phyloP scores from a whole-genome alignment of 2,888 invertebrate genomes.

The Dysmachus trigonus region DNA sequence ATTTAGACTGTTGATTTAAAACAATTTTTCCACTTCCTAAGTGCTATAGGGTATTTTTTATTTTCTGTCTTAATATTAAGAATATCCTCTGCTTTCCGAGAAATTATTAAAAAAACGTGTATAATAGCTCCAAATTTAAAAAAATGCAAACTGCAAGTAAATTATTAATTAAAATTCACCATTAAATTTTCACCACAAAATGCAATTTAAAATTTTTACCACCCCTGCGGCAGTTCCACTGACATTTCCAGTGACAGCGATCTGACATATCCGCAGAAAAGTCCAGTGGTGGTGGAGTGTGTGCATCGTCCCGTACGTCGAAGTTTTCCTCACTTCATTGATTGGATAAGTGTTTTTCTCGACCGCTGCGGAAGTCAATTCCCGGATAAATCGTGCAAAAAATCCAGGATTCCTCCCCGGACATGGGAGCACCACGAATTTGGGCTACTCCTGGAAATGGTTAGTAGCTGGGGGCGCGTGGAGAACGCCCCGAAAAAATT shows the following conservation, averaged over 20 bases:
- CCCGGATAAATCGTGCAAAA: not conserved
- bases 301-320: not conserved
- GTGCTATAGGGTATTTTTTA: too few relatives aligned
- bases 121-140: too few relatives aligned
- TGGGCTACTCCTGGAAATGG: not conserved
- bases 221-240: not conserved
- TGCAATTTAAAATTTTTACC: not conserved
- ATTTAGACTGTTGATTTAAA: too few relatives aligned
- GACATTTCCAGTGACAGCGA: not conserved
- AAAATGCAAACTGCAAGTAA: not conserved
- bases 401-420: not conserved
- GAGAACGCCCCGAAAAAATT: not conserved
- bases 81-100: too few relatives aligned
- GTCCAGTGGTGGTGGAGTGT: not conserved
- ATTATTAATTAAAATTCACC: not conserved
- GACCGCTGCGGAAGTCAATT: not conserved
- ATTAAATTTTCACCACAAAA: not conserved
- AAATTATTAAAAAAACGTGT: too few relatives aligned
- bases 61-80: too few relatives aligned
- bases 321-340: not conserved
- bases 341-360: conserved; percentile 13
- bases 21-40: too few relatives aligned
- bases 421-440: not conserved
- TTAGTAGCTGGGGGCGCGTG: not conserved
- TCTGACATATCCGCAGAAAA: not conserved